Percentiles rank a stretch among this genome's conserved stretches.
phyloP scores from a whole-genome alignment of 2,888 invertebrate species.

The Lithosia quadra region DNA sequence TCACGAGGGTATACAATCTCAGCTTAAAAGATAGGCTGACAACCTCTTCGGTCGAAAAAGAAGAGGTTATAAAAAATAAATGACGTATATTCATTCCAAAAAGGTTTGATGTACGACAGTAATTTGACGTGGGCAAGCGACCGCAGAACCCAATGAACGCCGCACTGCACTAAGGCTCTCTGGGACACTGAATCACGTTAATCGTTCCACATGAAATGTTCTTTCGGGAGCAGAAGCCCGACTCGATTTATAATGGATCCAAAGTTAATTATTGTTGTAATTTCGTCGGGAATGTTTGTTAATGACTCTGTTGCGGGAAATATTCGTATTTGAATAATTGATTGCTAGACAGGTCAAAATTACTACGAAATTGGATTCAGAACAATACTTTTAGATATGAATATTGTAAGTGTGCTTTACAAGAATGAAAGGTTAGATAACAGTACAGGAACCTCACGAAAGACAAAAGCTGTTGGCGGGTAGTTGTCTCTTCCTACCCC shows the following conservation, averaged over 20 bases:
- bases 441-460: no score
- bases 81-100: constrained; percentile 27
- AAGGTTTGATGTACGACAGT: constrained; percentile 53
- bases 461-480: no score
- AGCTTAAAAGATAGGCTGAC: constrained; percentile 31
- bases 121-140: constrained; percentile 49
- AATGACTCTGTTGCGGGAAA: constrained; percentile 30
- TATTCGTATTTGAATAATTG: constrained; percentile 20
- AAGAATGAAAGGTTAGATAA: no score
- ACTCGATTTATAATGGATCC: constrained; percentile 49
- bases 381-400: background rate
- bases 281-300: constrained; percentile 34
- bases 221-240: constrained; percentile 29
- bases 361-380: background rate
- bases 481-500: no score
- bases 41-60: no score
- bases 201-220: constrained; percentile 50
- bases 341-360: background rate
- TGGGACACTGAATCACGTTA: constrained; percentile 46
- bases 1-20: background rate
- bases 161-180: constrained; percentile 13
- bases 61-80: no score
- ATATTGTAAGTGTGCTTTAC: no score
- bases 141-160: constrained; percentile 6
- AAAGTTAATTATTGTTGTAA: constrained; percentile 43